phyloP scores from a whole-genome alignment of 2,113 vertebrate species.

The Hippocampus mohnikei region DNA sequence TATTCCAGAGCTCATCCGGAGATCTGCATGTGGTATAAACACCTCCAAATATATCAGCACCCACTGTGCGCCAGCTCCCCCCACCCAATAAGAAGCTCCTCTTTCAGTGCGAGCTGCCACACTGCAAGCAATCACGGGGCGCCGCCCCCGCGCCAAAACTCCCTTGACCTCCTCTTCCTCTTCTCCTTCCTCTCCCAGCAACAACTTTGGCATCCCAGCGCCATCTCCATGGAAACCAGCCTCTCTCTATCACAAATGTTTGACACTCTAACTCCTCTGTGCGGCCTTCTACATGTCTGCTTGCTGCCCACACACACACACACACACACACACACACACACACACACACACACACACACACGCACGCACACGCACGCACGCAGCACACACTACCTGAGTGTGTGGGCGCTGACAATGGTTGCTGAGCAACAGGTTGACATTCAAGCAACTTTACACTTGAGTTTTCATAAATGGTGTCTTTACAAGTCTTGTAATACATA shows the following conservation, averaged over 20 bases:
- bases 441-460: not conserved
- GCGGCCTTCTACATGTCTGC: not conserved
- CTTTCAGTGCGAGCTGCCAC: not conserved
- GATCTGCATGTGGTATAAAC: constrained; percentile 1
- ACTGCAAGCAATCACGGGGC: not conserved
- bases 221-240: constrained; percentile 62
- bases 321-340: constrained; percentile 5
- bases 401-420: not conserved
- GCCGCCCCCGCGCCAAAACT: not conserved
- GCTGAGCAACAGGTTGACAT: constrained; percentile 4
- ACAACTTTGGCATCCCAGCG: constrained; percentile 47
- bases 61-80: not conserved
- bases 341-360: not conserved
- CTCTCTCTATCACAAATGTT: constrained; percentile 22
- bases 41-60: constrained; percentile 3
- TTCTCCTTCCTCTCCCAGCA: constrained; percentile 38
- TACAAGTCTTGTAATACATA: not conserved
- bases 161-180: constrained; percentile 28
- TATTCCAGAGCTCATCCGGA: not conserved
- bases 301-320: not conserved
- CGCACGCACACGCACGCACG: constrained; percentile 1
- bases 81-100: not conserved
- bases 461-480: not conserved
- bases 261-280: constrained; percentile 7
- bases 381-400: constrained; percentile 1